A percentile compares a stretch with the other conserved stretches of the same genome.
Conservation (phyloP, 2,113 vertebrate genomes). For the Fregata magnificens region DNA sequence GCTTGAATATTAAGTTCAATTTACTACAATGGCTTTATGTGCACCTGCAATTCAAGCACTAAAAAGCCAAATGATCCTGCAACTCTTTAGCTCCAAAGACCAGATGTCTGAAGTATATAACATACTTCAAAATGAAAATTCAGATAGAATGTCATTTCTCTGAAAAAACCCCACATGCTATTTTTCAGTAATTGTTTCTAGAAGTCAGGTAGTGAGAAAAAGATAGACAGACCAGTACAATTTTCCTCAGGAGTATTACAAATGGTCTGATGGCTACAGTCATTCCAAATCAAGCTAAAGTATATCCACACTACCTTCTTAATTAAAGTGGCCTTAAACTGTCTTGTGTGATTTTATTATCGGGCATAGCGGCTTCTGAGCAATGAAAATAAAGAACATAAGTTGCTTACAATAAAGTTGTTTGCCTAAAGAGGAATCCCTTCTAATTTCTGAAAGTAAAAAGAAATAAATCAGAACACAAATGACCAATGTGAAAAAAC, state of each 20-base stretch:
- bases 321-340: background rate
- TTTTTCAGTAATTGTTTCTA: background rate
- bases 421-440: background rate
- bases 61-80: background rate
- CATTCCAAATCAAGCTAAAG: background rate
- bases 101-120: background rate
- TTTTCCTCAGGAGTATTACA: background rate
- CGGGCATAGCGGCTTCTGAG: background rate
- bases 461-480: background rate
- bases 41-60: background rate
- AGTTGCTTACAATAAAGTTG: background rate
- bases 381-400: background rate
- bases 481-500: background rate
- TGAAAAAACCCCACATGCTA: background rate
- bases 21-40: background rate
- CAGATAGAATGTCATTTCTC: background rate
- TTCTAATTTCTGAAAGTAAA: background rate
- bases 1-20: background rate
- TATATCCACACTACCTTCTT: background rate
- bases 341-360: background rate
- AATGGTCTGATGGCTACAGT: background rate
- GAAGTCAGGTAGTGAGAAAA: background rate
- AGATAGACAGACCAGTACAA: background rate
- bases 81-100: background rate
- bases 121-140: background rate